A percentile compares a stretch with the other conserved stretches of the same genome.
Conservation (phyloP, 1,140 invertebrate genomes). For the Diabrotica virgifera region DNA sequence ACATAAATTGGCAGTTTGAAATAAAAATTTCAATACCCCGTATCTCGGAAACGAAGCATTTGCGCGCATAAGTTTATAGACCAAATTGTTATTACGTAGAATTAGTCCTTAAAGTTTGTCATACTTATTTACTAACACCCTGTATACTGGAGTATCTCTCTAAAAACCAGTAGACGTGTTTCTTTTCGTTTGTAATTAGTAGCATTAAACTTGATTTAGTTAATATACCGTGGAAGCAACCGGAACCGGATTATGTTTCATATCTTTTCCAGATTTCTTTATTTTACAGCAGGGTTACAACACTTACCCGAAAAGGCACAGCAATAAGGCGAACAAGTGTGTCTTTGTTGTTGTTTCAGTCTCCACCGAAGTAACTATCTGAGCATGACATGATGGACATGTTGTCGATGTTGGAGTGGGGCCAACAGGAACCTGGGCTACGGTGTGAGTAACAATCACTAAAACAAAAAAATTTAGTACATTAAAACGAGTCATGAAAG, state of each 20-base stretch:
- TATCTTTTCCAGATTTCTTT: conserved; percentile 6
- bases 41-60: too few species aligned
- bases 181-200: too few species aligned
- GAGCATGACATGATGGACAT: conserved; percentile 56
- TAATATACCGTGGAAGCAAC: neutral
- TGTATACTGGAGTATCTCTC: too few species aligned
- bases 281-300: neutral
- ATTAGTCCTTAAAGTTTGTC: too few species aligned
- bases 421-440: conserved; percentile 41
- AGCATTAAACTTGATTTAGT: too few species aligned
- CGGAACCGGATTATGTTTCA: neutral
- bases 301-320: conserved; percentile 57
- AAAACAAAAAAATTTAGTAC: conserved; percentile 1
- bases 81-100: too few species aligned
- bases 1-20: too few species aligned
- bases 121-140: too few species aligned
- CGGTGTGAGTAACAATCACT: conserved; percentile 25
- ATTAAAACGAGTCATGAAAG: too few species aligned
- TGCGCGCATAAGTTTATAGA: too few species aligned
- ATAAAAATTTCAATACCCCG: too few species aligned
- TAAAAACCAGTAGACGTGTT: too few species aligned
- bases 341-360: conserved; percentile 55
- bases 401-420: conserved; percentile 48
- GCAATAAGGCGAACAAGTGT: conserved; percentile 57
- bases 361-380: conserved; percentile 52